Evolutionary conservation across 1,140 invertebrate genomes (phyloP).

Genomic region (Diplogasteroides magnus): DNA sequence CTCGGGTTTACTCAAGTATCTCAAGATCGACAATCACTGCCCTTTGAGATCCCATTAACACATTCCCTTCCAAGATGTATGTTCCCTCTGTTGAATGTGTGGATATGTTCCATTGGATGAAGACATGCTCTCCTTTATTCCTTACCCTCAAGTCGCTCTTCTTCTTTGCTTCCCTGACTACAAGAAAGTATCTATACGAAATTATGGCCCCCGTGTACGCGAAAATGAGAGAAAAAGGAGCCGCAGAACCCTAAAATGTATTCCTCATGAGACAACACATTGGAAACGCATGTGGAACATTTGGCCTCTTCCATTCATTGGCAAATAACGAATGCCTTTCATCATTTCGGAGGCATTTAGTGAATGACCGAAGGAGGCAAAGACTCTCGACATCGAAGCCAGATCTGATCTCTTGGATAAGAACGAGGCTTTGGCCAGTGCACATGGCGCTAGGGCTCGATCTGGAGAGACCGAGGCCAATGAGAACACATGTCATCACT

Average conservation of each 20-base stretch:
- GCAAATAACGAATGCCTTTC: slow-evolving; percentile 29
- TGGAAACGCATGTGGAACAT: slow-evolving; percentile 30
- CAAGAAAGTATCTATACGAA: slow-evolving; percentile 22
- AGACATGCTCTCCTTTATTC: too few relatives aligned
- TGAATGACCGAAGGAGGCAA: slow-evolving; percentile 17
- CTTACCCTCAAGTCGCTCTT: slow-evolving; percentile 22
- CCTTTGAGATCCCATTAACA: too few relatives aligned
- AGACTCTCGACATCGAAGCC: slow-evolving; percentile 17
- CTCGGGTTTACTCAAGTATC: too few relatives aligned
- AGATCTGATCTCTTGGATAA: slow-evolving; percentile 13
- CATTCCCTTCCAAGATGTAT: too few relatives aligned
- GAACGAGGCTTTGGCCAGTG: neutral
- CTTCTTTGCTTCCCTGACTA: slow-evolving; percentile 31
- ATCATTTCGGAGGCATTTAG: slow-evolving; percentile 15
- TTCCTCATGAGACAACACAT: slow-evolving; percentile 35
- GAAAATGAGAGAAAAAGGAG: slow-evolving; percentile 15
- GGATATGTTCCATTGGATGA: too few relatives aligned
- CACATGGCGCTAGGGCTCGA: too few relatives aligned
- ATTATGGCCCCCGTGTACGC: slow-evolving; percentile 28
- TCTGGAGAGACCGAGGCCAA: too few relatives aligned
- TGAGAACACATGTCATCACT: too few relatives aligned
- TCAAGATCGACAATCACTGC: too few relatives aligned
- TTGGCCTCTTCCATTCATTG: slow-evolving; percentile 29
- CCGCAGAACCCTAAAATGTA: too few relatives aligned
- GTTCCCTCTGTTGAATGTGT: too few relatives aligned